Percentiles rank a stretch among this genome's conserved stretches.
phyloP scores from a whole-genome alignment of 1,140 invertebrate species.

The Drosophila melanogaster region DNA sequence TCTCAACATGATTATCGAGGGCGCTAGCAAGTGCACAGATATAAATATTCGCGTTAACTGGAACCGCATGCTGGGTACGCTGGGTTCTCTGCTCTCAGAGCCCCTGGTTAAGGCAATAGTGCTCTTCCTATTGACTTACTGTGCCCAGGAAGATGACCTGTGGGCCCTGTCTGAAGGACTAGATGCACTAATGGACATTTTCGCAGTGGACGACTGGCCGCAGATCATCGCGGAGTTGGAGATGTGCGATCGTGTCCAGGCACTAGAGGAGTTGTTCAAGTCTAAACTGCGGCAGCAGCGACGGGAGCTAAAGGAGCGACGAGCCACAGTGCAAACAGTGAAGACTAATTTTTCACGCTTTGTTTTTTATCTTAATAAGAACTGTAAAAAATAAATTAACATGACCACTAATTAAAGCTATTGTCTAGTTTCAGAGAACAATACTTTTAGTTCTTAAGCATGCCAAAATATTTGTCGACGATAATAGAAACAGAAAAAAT shows the following conservation, averaged over 20 bases:
- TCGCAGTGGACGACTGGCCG: conserved; percentile 91
- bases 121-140: conserved; percentile 50
- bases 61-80: conserved; percentile 88
- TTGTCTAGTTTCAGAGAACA: neutral
- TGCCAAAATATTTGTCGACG: no score
- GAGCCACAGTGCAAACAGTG: conserved; percentile 88
- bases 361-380: conserved; percentile 87
- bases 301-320: conserved; percentile 88
- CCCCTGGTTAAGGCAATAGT: conserved; percentile 77
- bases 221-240: conserved; percentile 87
- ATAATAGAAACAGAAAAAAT: no score
- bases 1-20: conserved; percentile 86
- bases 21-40: conserved; percentile 86
- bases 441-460: neutral
- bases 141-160: conserved; percentile 84
- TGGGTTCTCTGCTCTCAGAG: conserved; percentile 84
- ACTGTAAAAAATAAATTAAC: conserved; percentile 46
- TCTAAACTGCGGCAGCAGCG: conserved; percentile 88
- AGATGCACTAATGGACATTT: conserved; percentile 91
- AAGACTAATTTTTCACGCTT: conserved; percentile 89
- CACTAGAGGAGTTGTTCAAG: conserved; percentile 87
- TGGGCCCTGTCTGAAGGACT: conserved; percentile 90
- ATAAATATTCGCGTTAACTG: conserved; percentile 88
- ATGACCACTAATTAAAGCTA: neutral
- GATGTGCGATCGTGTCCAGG: conserved; percentile 87